Conservation (phyloP, 2,888 invertebrate species). For the Rotaria macrura region DNA sequence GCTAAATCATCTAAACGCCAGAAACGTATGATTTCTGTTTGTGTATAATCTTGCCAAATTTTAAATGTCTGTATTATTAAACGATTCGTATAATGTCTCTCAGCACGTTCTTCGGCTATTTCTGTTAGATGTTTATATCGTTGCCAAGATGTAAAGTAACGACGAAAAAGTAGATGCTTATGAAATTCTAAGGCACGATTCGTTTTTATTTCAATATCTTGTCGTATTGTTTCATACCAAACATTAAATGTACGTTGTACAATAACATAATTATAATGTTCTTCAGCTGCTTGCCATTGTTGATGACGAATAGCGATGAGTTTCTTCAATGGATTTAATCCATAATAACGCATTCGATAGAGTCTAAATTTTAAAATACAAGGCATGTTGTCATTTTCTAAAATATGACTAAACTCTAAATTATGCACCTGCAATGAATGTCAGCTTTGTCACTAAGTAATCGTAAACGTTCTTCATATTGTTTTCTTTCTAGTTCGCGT, state of each 20-base stretch:
- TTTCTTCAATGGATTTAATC: conserved; percentile 39
- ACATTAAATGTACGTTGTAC: conserved; percentile 20
- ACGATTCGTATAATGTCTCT: conserved; percentile 37
- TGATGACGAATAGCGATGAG: conserved; percentile 39
- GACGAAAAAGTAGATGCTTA: conserved; percentile 39
- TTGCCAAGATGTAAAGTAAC: conserved; percentile 43
- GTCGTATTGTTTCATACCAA: conserved; percentile 20
- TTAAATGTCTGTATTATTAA: conserved; percentile 38
- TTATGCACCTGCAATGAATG: conserved; percentile 25
- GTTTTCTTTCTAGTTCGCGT: conserved; percentile 40
- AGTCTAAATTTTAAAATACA: conserved; percentile 26
- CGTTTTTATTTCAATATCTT: conserved; percentile 6
- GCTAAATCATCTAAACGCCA: conserved; percentile 35
- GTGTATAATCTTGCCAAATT: conserved; percentile 41
- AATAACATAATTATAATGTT: conserved; percentile 32
- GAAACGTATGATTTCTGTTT: conserved; percentile 40
- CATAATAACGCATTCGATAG: conserved; percentile 28
- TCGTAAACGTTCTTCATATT: conserved; percentile 38
- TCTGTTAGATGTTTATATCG: conserved; percentile 42
- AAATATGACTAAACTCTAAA: conserved; percentile 35
- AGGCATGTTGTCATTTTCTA: too few species aligned
- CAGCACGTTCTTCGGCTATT: conserved; percentile 42
- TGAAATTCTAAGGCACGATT: conserved; percentile 40
- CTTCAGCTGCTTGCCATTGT: conserved; percentile 37
- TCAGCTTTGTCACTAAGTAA: conserved; percentile 40